These are phyloP conservation scores for Zoanthus sociatus DNA, from an alignment of 92 coral and sea anemone species.

Conservation along the genomic window DNA sequence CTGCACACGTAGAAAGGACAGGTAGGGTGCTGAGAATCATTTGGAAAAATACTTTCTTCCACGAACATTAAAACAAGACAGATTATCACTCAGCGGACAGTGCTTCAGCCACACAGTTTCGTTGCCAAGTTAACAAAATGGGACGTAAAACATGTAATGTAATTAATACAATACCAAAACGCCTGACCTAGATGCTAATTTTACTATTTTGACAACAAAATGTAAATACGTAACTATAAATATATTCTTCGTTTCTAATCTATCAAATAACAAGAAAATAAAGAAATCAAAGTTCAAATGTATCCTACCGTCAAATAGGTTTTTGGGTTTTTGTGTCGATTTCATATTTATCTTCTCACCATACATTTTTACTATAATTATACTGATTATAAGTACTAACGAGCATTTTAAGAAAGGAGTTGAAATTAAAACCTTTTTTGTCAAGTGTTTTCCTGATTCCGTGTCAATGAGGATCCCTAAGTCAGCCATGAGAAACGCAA, in stretches of 20 bases:
- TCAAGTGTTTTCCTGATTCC: slow-evolving; percentile 80
- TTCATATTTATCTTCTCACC: not conserved
- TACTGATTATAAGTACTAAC: too few species aligned
- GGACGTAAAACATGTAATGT: not conserved
- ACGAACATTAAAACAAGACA: not conserved
- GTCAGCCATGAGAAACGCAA: slow-evolving; percentile 99
- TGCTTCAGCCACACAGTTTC: not conserved
- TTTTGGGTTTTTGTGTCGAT: not conserved
- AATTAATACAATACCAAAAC: not conserved
- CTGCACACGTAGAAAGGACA: not conserved
- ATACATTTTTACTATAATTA: too few species aligned
- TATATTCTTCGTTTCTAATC: too few species aligned
- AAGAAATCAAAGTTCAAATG: not conserved
- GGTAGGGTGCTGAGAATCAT: not conserved
- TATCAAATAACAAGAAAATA: not conserved
- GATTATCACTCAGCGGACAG: not conserved
- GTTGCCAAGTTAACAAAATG: slow-evolving; percentile 21
- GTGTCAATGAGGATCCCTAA: slow-evolving; percentile 90
- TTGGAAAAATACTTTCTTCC: not conserved
- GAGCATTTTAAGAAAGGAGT: not conserved
- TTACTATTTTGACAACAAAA: slow-evolving; percentile 1
- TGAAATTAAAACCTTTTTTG: slow-evolving; percentile 71
- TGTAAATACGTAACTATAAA: too few species aligned
- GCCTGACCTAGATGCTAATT: slow-evolving; percentile 1
- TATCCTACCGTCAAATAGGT: not conserved